phyloP scores from a whole-genome alignment of 1,140 invertebrate genomes.

The Calephelis virginiensis region DNA sequence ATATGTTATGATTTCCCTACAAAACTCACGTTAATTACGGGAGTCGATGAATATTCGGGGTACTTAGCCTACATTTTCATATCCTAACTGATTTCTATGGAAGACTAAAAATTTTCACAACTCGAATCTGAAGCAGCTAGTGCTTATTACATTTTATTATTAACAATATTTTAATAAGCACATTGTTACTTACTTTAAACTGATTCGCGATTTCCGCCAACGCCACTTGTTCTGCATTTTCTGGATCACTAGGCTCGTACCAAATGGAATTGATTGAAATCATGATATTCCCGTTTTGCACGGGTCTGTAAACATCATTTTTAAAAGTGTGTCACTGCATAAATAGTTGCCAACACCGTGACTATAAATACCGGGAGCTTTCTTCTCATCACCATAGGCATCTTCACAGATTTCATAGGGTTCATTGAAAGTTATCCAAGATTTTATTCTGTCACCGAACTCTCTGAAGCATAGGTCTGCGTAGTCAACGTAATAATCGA shows the following conservation, averaged over 20 bases:
- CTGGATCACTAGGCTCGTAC: slow-evolving; percentile 69
- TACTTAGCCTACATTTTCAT: no score
- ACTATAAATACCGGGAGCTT: slow-evolving; percentile 70
- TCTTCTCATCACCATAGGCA: slow-evolving; percentile 78
- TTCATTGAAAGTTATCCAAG: slow-evolving; percentile 81
- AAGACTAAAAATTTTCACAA: no score
- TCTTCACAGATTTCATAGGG: slow-evolving; percentile 77
- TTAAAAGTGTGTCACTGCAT: slow-evolving; percentile 78
- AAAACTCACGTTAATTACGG: no score
- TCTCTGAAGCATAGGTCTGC: slow-evolving; percentile 74
- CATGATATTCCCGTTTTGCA: slow-evolving; percentile 73
- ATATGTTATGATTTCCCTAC: no score
- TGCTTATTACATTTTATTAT: no score
- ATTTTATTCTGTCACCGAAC: slow-evolving; percentile 79
- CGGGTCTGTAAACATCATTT: slow-evolving; percentile 73
- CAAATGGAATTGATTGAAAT: slow-evolving; percentile 76
- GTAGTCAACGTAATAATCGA: slow-evolving; percentile 79
- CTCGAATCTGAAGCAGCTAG: no score
- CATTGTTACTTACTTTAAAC: slow-evolving; percentile 61
- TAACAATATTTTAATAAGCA: no score
- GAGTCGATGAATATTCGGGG: no score
- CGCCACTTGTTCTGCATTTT: slow-evolving; percentile 61
- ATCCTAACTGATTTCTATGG: no score
- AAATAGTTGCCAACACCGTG: slow-evolving; percentile 78
- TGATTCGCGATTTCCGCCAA: slow-evolving; percentile 74